Base-by-base conservation (phyloP, 2,888 invertebrate genomes). In the Hydropsyche betteni region DNA sequence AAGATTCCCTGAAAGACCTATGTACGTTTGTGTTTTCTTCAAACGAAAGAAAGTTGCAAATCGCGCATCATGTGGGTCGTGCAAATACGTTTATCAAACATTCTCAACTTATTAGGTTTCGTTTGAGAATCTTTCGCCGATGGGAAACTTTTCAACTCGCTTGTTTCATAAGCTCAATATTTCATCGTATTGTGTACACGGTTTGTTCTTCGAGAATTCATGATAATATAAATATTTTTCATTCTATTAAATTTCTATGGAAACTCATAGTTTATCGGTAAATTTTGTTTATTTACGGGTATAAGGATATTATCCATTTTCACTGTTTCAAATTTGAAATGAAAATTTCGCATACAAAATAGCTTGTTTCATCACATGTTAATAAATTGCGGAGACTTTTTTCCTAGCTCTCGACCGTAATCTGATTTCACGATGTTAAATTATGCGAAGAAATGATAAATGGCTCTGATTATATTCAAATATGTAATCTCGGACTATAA, bases 361-460 rank as follows among this genome's bases (percentile, higher is more conserved):
- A 24, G 58, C 58, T 58, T 58, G 58, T 58, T 58, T 58, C 58
- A 58, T 16, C 58, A 58, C 58, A 58, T 36, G 64, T 36, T 64
- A 36, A 64, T 64, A 36, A 64, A 64, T 64, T 64, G 64, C 12
- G 64, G 36, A 64, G 64, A 64, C 64, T 64, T 64, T 64, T 64
- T 64, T 64, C 36, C 34, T 55, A n/a, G 55, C 16, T 64, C 64
- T 10, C 44, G 34, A 5, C 34, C 64, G 64, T 64, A 64, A 64
- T 64, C 64, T 64, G 64, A 64, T 64, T 64, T 64, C 64, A 64
- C 64, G 64, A 36, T 64, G 64, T 64, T 64, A 64, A 64, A 64
- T 64, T 64, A 64, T 64, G 64, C 64, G 64, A 64, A 36, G 64
- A 64, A 64, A 64, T 64, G 64, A 64, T 64, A 64, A 64, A 64